Conservation (phyloP, 2,797 vertebrate genomes). For the Sphaeramia orbicularis region DNA sequence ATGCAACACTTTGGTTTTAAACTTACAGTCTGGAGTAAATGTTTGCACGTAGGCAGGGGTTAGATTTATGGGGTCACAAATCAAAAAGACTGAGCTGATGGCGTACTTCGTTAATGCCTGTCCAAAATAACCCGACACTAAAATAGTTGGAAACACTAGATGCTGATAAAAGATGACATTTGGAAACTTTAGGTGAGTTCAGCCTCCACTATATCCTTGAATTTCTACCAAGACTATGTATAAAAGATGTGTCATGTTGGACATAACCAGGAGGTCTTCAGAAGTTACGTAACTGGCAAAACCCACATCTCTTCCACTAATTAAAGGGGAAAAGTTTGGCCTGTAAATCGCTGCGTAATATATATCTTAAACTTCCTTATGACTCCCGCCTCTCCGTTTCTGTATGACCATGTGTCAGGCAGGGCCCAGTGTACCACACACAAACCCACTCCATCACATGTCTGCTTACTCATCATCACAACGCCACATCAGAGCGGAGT, state of each 20-base stretch:
- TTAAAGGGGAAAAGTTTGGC: constrained; percentile 64
- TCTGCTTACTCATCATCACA: constrained; percentile 74
- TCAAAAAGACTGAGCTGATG: not conserved
- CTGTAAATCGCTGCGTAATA: constrained; percentile 65
- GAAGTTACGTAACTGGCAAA: constrained; percentile 65
- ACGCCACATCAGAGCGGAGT: constrained; percentile 75
- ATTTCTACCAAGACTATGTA: constrained; percentile 36
- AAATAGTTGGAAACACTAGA: constrained; percentile 17
- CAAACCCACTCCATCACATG: constrained; percentile 66
- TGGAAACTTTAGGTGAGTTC: constrained; percentile 37
- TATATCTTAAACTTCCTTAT: constrained; percentile 58
- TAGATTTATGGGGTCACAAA: not conserved
- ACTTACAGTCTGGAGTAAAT: too few relatives aligned
- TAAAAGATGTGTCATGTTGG: constrained; percentile 56
- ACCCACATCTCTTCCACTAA: constrained; percentile 70
- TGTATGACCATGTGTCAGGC: constrained; percentile 70
- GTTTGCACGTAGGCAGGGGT: not conserved
- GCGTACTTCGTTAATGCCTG: constrained; percentile 6
- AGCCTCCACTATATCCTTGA: constrained; percentile 28
- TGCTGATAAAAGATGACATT: constrained; percentile 29
- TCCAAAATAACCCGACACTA: constrained; percentile 5
- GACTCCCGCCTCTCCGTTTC: constrained; percentile 51
- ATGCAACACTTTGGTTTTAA: not conserved
- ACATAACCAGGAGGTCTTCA: constrained; percentile 60
- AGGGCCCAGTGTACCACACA: constrained; percentile 71